Conservation (phyloP, 2,113 vertebrate species). For the Solenodon paradoxus region DNA sequence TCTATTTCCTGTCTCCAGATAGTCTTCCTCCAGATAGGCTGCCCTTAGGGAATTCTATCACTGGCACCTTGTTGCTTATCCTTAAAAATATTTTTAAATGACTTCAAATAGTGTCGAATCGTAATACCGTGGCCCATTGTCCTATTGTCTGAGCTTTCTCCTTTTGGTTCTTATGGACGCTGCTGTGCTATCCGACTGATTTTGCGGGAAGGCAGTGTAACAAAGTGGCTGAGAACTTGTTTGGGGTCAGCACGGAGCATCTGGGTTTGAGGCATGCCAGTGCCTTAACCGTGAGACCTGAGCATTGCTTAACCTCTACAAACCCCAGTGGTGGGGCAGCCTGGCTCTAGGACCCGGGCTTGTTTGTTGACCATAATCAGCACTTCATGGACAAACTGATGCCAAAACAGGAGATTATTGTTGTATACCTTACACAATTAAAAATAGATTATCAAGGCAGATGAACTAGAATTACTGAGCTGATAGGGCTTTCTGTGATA, state of each 20-base stretch:
- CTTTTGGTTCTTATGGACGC: neutral
- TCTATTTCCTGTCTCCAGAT: neutral
- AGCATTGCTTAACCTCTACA: neutral
- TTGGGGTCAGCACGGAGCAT: neutral
- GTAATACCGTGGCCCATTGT: neutral
- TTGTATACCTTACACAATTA: too few relatives aligned
- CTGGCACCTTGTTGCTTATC: neutral
- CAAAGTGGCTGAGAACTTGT: neutral
- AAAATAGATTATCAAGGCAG: too few relatives aligned
- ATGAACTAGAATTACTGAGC: too few relatives aligned
- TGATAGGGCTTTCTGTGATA: too few relatives aligned
- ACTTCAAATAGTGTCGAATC: neutral
- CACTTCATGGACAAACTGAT: too few relatives aligned
- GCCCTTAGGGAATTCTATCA: neutral
- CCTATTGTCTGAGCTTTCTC: neutral
- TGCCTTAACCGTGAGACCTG: neutral
- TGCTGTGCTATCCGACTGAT: neutral
- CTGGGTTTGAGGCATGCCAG: neutral
- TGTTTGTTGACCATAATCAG: too few relatives aligned
- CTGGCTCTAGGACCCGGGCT: neutral
- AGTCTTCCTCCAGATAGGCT: neutral
- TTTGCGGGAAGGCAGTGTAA: neutral
- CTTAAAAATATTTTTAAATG: neutral
- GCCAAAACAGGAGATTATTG: too few relatives aligned
- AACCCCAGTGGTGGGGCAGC: neutral